Evolutionary conservation across 35 echinoderm and acorn worm genomes (phyloP), one percentile per base, ranked within the genome.

Genomic region (Hemicentrotus pulcherrimus): DNA sequence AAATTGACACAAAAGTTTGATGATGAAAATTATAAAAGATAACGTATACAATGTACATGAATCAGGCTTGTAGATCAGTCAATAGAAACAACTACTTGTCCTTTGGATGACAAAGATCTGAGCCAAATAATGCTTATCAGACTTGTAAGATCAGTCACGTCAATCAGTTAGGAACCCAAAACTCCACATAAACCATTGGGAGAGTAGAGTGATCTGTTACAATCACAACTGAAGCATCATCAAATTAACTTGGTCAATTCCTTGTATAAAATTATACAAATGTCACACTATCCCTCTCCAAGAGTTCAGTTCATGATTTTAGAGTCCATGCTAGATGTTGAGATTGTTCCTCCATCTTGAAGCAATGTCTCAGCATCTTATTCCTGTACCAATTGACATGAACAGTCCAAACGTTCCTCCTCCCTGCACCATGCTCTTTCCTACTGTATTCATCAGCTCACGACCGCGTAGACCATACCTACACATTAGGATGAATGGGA

Each of bases 351-450:
- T 31, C 50, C 16, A 91, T 91, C 46, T 35, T 47, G 41, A 24
- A 32, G 47, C 32, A 33, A 88, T 47, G 30, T 94, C 46, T 78
- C 97, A 99, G 96, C 98, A 98, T 60, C 98, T 24, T 31, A 99
- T 99, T 24, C 98, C 98, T 47, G 97, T 99, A 48, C 98, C 98
- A 88, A 99, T 96, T 86, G 96, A 97, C 97, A 99, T 98, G 91
- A 98, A 99, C 13, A 99, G 92, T 91, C 98, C 97, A 97, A 99
- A 99, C 28, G 95, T 99, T 48, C 98, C 98, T 16, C 98, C 98
- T 22, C 98, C 98, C 96, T 97, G 97, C 30, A 99, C 95, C 97
- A 98, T 99, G 14, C 96, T 98, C 94, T 99, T 99, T 48, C 98
- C 98, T 24, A 99, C 98, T 60, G 97, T 98, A 19, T 88, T 92